These are phyloP conservation scores for Gnathonemus longibarbis DNA, from an alignment of 2,113 vertebrate species.

Conservation along the genomic window DNA sequence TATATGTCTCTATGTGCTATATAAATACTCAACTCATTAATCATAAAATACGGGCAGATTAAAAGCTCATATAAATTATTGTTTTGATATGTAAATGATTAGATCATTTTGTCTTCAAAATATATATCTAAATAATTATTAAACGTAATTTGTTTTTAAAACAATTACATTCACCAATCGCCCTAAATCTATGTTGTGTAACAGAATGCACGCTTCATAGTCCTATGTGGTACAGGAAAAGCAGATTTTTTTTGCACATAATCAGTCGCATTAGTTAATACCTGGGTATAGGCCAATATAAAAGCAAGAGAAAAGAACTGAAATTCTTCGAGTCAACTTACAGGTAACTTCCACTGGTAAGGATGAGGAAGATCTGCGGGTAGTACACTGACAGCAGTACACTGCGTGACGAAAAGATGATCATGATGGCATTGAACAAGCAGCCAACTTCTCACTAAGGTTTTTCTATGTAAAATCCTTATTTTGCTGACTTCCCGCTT, in stretches of 20 bases:
- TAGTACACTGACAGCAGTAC: slow-evolving; percentile 90
- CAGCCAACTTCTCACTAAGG: slow-evolving; percentile 36
- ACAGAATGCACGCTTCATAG: neutral
- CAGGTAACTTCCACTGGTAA: slow-evolving; percentile 95
- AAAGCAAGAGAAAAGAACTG: neutral
- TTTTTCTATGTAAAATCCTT: slow-evolving; percentile 22
- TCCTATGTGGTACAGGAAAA: neutral
- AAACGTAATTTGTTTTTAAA: neutral
- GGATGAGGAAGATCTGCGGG: slow-evolving; percentile 95
- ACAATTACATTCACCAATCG: neutral
- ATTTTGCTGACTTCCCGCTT: slow-evolving; percentile 44
- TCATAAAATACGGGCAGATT: neutral
- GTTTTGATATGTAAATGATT: neutral
- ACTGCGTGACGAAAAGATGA: slow-evolving; percentile 81
- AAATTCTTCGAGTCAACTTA: slow-evolving; percentile 56
- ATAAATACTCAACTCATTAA: neutral
- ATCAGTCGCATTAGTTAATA: neutral
- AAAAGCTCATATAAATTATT: neutral
- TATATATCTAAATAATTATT: neutral
- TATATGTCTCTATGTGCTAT: neutral
- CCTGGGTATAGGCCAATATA: neutral
- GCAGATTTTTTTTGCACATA: neutral
- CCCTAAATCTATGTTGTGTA: neutral
- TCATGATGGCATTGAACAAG: slow-evolving; percentile 76
- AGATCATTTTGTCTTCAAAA: neutral